Evolutionary conservation across 2,888 invertebrate species (phyloP).

Genomic region (Drosophila gaucha): DNA sequence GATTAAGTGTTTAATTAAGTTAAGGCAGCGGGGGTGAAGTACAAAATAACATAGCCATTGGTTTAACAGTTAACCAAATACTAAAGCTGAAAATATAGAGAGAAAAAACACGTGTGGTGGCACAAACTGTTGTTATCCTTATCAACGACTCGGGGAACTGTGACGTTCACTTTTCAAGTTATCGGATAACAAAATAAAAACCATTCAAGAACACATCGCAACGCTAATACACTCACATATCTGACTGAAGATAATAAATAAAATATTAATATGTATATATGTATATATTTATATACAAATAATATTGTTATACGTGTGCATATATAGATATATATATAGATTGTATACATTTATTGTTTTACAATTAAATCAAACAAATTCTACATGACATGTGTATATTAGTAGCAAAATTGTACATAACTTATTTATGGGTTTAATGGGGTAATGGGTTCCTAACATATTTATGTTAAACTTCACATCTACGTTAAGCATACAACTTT

Average conservation of each 20-base stretch:
- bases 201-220: neutral
- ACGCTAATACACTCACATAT: neutral
- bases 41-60: slow-evolving; percentile 30
- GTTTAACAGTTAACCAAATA: slow-evolving; percentile 32
- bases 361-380: too few species aligned
- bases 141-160: slow-evolving; percentile 31
- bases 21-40: slow-evolving; percentile 41
- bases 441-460: too few species aligned
- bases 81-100: slow-evolving; percentile 18
- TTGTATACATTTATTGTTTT: neutral
- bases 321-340: too few species aligned
- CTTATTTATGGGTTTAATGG: too few species aligned
- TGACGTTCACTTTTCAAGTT: slow-evolving; percentile 61
- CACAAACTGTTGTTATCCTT: slow-evolving; percentile 21
- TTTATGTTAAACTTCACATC: neutral
- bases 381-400: neutral
- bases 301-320: neutral
- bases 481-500: too few species aligned
- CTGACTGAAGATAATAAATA: neutral
- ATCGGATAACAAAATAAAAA: slow-evolving; percentile 31
- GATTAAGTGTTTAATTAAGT: slow-evolving; percentile 77
- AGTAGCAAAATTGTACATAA: neutral
- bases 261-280: neutral
- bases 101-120: slow-evolving; percentile 20
- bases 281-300: neutral